Conservation (phyloP, 2,888 invertebrate species). For the Drosophila aldrichi region DNA sequence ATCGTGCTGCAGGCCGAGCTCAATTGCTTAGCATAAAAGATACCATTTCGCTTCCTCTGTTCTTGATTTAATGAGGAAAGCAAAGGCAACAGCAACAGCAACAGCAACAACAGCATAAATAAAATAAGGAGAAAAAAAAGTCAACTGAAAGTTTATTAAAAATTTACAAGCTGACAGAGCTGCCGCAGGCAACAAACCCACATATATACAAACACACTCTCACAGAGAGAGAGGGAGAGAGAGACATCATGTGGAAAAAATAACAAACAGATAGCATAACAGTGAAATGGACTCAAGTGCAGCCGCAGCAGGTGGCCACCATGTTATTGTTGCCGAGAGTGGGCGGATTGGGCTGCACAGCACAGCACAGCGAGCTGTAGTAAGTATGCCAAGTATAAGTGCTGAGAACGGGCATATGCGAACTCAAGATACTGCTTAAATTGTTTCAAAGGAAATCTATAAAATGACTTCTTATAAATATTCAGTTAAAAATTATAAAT, state of each 20-base stretch:
- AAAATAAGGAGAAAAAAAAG: constrained; percentile 37
- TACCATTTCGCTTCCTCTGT: constrained; percentile 3
- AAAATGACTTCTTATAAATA: too few species aligned
- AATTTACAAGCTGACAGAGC: constrained; percentile 63
- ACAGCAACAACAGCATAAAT: constrained; percentile 22
- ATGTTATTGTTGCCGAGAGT: constrained; percentile 61
- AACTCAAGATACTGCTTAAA: constrained; percentile 7
- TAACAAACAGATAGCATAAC: constrained; percentile 61
- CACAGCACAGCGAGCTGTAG: constrained; percentile 16
- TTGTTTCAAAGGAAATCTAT: too few species aligned
- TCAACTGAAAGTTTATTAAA: constrained; percentile 73
- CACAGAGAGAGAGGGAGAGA: not conserved
- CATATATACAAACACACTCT: constrained; percentile 2
- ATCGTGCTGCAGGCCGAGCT: not conserved
- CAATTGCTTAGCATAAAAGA: constrained; percentile 11
- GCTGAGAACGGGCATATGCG: not conserved
- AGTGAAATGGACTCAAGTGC: constrained; percentile 76
- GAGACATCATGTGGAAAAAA: constrained; percentile 33
- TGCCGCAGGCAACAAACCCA: constrained; percentile 40
- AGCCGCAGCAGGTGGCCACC: constrained; percentile 79
- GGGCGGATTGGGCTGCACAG: constrained; percentile 11
- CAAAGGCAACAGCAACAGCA: constrained; percentile 19
- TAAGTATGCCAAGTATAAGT: constrained; percentile 7
- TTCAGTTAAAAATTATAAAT: too few species aligned
- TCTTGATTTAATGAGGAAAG: constrained; percentile 46